Evolutionary conservation across 2,797 vertebrate species (phyloP), one percentile per base, ranked within the genome.

Genomic region (Phyllotis vaccarum): DNA sequence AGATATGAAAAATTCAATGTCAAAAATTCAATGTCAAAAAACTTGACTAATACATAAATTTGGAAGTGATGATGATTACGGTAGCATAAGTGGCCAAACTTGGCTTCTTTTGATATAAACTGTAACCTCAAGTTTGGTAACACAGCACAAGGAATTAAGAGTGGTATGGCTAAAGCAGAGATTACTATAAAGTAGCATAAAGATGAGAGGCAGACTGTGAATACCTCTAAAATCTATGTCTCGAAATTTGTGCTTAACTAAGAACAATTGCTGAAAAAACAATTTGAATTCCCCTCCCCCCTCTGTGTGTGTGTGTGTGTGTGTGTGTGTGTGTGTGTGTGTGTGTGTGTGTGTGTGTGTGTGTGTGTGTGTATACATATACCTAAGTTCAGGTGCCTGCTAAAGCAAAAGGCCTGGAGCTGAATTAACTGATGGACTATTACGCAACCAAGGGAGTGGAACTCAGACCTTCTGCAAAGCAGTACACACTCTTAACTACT

Each of bases 11-110:
- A 66, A 72, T 17, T 9, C 78, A 92, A 94, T 64, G 34, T 89
- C n/a, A 94, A 96, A 91, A 46, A 62, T n/a, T n/a, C n/a, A 92
- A 94, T 64, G 34, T 89, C n/a, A 94, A 96, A 91, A 46, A 62
- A 95, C 56, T 89, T 49, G 75, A 70, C 10, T 75, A 89, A 11
- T 78, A 91, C 4, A 86, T 40, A 90, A 91, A 66, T 68, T 37
- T 91, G 29, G 54, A 96, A 56, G 46, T 74, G 70, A 43, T 74
- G 70, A 74, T 66, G 43, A 86, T 76, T 75, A 75, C 27, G 24
- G 27, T 46, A 75, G 72, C 27, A 27, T 46, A 46, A 46, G 24
- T 46, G 43, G 72, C 24, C 24, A 46, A 46, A 43, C 72, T 46
- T 75, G 24, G 72, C 22, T 46, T 75, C 72, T 29, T 75, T 40